Conservation (phyloP, 2,797 vertebrate genomes). For the Micromesistius poutassou region DNA sequence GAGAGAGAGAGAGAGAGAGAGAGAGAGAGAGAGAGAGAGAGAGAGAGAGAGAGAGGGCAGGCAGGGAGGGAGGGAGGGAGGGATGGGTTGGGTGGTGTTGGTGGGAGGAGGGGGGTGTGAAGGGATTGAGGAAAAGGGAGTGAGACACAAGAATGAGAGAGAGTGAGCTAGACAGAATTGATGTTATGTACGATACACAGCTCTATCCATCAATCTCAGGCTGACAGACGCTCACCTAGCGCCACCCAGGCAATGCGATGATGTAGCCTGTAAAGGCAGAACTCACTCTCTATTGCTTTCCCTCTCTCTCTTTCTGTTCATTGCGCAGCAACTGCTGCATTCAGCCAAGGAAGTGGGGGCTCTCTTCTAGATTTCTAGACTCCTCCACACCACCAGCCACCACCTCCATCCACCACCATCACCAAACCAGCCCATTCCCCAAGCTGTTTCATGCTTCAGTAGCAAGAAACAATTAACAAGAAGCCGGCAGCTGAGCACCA, state of each 20-base stretch:
- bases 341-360: constrained; percentile 53
- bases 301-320: constrained; percentile 22
- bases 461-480: constrained; percentile 48
- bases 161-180: constrained; percentile 67
- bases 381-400: neutral
- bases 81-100: constrained; percentile 11
- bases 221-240: constrained; percentile 50
- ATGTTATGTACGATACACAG: constrained; percentile 58
- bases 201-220: constrained; percentile 57
- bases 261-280: constrained; percentile 40
- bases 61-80: constrained; percentile 25
- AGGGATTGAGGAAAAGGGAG: constrained; percentile 25
- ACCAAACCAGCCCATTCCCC: constrained; percentile 17
- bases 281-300: constrained; percentile 36
- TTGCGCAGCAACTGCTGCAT: constrained; percentile 59
- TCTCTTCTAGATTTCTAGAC: constrained; percentile 52
- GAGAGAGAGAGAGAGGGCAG: constrained; percentile 21
- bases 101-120: constrained; percentile 6
- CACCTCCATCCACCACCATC: constrained; percentile 26
- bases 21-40: constrained; percentile 1
- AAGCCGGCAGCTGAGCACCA: constrained; percentile 31
- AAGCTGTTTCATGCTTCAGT: constrained; percentile 20
- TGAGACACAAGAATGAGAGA: constrained; percentile 28
- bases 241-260: constrained; percentile 42
- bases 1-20: constrained; percentile 29